Percentiles rank a stretch among this genome's conserved stretches.
phyloP scores from a whole-genome alignment of 2,888 invertebrate genomes.

The Agrypnus murinus region DNA sequence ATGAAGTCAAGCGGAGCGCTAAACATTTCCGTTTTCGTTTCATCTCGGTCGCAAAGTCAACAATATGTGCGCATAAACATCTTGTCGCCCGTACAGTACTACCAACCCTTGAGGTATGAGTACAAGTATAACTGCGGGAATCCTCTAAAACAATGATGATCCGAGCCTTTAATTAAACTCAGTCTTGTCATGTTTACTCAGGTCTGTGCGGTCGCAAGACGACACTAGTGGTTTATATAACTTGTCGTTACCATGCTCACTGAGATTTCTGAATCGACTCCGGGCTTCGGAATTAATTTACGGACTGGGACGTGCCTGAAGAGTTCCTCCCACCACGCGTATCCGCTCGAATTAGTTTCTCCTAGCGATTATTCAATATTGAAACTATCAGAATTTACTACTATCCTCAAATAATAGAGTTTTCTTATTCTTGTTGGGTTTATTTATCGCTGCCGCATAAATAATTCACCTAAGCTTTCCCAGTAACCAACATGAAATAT shows the following conservation, averaged over 20 bases:
- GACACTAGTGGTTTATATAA: conserved; percentile 70
- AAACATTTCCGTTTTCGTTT: conserved; percentile 48
- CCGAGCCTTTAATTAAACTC: conserved; percentile 71
- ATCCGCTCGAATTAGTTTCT: conserved; percentile 62
- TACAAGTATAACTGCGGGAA: conserved; percentile 65
- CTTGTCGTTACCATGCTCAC: conserved; percentile 70
- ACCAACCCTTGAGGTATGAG: conserved; percentile 59
- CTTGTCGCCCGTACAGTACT: conserved; percentile 44
- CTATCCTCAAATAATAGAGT: conserved; percentile 20
- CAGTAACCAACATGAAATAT: conserved; percentile 13
- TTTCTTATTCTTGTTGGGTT: background rate
- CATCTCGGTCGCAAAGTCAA: conserved; percentile 51
- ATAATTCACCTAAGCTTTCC: conserved; percentile 10
- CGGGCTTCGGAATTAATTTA: conserved; percentile 64
- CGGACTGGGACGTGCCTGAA: conserved; percentile 59
- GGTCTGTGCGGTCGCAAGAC: conserved; percentile 65
- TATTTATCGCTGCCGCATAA: conserved; percentile 18
- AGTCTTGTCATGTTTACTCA: conserved; percentile 71
- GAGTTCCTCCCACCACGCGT: conserved; percentile 62
- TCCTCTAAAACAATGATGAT: conserved; percentile 69
- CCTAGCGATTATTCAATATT: conserved; percentile 51
- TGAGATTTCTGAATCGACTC: conserved; percentile 65
- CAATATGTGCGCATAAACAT: conserved; percentile 47
- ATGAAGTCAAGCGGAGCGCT: conserved; percentile 43
- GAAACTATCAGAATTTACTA: conserved; percentile 22